Base-by-base conservation (phyloP, 2,113 vertebrate species). In the Podilymbus podiceps region DNA sequence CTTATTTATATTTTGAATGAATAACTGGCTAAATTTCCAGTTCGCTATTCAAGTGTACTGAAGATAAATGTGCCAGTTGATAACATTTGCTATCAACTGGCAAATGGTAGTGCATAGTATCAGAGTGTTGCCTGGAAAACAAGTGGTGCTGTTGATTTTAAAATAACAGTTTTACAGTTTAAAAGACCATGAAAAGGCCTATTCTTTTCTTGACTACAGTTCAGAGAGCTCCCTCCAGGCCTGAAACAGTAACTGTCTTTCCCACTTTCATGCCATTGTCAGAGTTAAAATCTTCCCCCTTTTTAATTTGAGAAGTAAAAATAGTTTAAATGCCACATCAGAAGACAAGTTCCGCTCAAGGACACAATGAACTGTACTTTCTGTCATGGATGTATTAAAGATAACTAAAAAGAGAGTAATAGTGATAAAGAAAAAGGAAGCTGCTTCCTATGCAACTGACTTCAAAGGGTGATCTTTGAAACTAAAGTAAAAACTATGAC, bases 301-400 rank as follows among this genome's bases (percentile, higher is more conserved):
- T 86, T 69, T 74, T 77, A 94, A 90, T 92, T 49, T 80, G 35
- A 93, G 53, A 86, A 80, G 56, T 76, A 90, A 74, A 96, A 93
- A 78, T 78, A 88, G 79, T 88, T 93, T 81, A 63, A 90, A 92
- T 94, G 60, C 85, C 90, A 88, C 83, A 93, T 84, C 64, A 94
- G 59, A 90, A 77, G n/a, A 21, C 15, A 64, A 83, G 53, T 73
- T 95, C 38, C 4, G 5, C 33, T 72, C 38, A 85, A 44, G 20
- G 42, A 58, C 58, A 94, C 19, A 72, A 82, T 73, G 75, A 88
- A 88, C 63, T 92, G 12, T 77, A 35, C 28, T 88, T 91, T 94
- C 63, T 95, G 71, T 83, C 72, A 76, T 58, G 49, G 25, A 6
- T 46, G 15, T 69, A 35, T 83, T 80, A 77, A 69, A 83, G 69